phyloP scores from a whole-genome alignment of 2,113 vertebrate species.

The Pterocles burchelli region DNA sequence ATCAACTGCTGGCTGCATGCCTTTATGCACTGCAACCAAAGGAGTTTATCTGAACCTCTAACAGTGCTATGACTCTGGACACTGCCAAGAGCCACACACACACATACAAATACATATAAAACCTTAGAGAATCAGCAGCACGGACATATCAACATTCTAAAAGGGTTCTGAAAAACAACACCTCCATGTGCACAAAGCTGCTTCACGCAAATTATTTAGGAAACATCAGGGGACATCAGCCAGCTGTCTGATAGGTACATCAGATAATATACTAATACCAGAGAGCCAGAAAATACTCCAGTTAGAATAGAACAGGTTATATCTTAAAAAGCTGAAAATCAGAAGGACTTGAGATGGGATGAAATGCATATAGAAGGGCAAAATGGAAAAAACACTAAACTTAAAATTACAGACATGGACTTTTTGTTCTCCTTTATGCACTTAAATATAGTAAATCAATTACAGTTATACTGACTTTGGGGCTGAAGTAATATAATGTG shows the following conservation, averaged over 20 bases:
- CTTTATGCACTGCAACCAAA: not conserved
- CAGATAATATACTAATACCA: not conserved
- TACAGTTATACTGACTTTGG: not conserved
- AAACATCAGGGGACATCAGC: not conserved
- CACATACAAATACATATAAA: not conserved
- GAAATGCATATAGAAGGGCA: not conserved
- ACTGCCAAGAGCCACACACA: not conserved
- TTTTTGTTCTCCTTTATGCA: not conserved
- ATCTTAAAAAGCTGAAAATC: not conserved
- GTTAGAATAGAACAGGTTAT: not conserved
- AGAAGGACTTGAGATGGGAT: not conserved
- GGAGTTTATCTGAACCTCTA: not conserved
- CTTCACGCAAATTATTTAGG: not conserved
- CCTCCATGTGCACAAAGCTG: not conserved
- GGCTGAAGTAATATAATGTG: not conserved
- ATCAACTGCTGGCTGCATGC: accelerated
- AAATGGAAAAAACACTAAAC: not conserved
- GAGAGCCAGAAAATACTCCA: not conserved
- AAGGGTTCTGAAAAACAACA: not conserved
- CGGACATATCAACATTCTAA: not conserved
- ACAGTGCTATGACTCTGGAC: not conserved
- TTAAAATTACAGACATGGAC: not conserved
- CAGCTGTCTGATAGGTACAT: not conserved
- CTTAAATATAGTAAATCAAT: not conserved
- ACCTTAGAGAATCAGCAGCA: not conserved